Percentiles rank a stretch among this genome's conserved stretches.
Conservation (phyloP, 2,113 vertebrate genomes). For the Zingel zingel region DNA sequence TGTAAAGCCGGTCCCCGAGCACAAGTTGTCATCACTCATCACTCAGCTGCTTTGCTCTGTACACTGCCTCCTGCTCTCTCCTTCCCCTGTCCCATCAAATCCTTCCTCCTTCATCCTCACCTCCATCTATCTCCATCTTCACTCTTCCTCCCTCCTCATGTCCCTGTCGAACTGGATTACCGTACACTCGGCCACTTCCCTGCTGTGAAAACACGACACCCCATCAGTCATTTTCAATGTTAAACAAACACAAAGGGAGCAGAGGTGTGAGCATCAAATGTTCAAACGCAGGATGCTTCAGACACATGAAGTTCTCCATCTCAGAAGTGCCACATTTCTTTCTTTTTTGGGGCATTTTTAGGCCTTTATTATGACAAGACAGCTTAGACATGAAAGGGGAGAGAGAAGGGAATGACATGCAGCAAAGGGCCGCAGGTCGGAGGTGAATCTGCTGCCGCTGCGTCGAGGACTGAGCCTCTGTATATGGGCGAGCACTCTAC, state of each 20-base stretch:
- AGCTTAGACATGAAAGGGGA: too few species aligned
- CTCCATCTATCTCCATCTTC: conserved; percentile 33
- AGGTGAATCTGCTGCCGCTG: too few species aligned
- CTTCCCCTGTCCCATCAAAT: conserved; percentile 35
- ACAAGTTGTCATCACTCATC: conserved; percentile 68
- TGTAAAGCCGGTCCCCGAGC: conserved; percentile 72
- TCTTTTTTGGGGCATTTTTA: too few species aligned
- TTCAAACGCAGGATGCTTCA: conserved; percentile 13
- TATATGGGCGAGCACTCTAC: too few species aligned
- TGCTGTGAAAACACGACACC: conserved; percentile 27
- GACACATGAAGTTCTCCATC: conserved; percentile 15
- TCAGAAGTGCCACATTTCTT: conserved; percentile 37
- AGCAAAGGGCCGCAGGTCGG: too few species aligned
- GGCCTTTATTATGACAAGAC: too few species aligned
- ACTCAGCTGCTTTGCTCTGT: conserved; percentile 49
- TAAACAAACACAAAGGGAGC: conserved; percentile 39
- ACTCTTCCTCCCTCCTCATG: conserved; percentile 33
- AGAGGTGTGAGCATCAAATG: conserved; percentile 16
- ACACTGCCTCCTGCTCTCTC: conserved; percentile 32
- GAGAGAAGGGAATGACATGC: too few species aligned
- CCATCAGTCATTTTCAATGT: conserved; percentile 42
- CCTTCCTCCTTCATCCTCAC: conserved; percentile 27
- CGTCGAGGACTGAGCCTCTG: too few species aligned
- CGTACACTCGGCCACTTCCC: conserved; percentile 18
- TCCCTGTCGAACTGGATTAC: conserved; percentile 50